Base-by-base conservation (phyloP, 2,797 vertebrate species). In the Pseudopleuronectes americanus region DNA sequence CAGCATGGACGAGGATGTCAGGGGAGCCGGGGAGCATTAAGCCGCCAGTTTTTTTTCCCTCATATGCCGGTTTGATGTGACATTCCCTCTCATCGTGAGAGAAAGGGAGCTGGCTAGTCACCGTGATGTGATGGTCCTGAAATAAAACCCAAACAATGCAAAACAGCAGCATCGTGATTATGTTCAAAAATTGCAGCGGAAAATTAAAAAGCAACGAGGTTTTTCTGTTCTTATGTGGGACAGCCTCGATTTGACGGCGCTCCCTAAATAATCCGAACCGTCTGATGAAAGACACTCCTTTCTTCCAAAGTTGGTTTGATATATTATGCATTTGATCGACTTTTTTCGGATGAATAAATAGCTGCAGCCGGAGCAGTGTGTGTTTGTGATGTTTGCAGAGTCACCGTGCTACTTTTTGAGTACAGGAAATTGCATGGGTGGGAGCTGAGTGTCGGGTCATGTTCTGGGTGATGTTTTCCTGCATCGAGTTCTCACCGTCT, bases 41-140 rank as follows among this genome's bases (percentile, higher is more conserved):
- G 66, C 62, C 6, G 41, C 54, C n/a, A 8, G 23, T 14, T 61
- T 85, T 64, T 28, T 4, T 3, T 24, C 24, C 63, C 13, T 69
- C 67, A 75, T 3, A 38, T 74, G 47, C 57, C 57, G 5, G 73
- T 89, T 90, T 91, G 81, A 89, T 89, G 76, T 84, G 81, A 84
- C 70, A 84, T 86, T 88, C 84, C 43, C 61, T 87, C 84, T 84
- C 60, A 86, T 88, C 76, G 14, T 3, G 26, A 68, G 28, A 76
- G 36, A 64, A 67, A 62, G 57, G 31, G 49, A 82, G 72, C 75
- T 67, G 62, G 74, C 21, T 24, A 71, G 76, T 65, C 66, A 14
- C 13, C 59, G 43, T 12, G 57, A 76, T 52, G 14, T 19, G 17
- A 6, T 45, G 21, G 55, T 56, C 70, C 19, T 19, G 14, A 17